Base-by-base conservation (phyloP, 2,888 invertebrate species). In the Periphyllus acericola region DNA sequence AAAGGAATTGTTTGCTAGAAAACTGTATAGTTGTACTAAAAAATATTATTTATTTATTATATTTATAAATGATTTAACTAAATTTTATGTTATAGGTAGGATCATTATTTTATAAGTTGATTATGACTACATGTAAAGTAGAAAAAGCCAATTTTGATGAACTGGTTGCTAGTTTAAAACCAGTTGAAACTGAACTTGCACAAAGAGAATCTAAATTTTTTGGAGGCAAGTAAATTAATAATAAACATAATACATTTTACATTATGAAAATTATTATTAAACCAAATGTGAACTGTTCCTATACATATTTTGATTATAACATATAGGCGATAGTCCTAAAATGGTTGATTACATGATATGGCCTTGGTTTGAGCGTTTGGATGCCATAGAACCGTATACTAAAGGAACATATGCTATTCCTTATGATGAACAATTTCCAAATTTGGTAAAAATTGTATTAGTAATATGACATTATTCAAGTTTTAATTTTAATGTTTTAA, bases 281-380 rank as follows among this genome's bases (percentile, higher is more conserved):
- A 46, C 1, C 46, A 46, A 46, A 46, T 46, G 8, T 46, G 46
- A 14, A 46, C 1, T 14, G 14, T 46, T 46, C 14, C 14, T 46
- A 46, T 46, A 14, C 11, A 14, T 1, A 14, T 46, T 2, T 46
- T 46, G 14, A 11, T 66, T 84, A 29, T 25, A 25, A 76, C 14
- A 11, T 40, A 0, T 81, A 90, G 96, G 96, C 0, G 92, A 92
- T 83, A 93, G 93, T 88, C 95, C 96, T 1, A 96, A 96, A 78
- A 94, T 95, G 93, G 92, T 96, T 83, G 96, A 97, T 91, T 95
- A 95, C 90, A 96, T 96, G 93, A 94, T 96, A 90, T 96, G 96
- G 96, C 96, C 96, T 3, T 96, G 96, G 95, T 94, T 95, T 90
- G 96, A 96, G 91, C 92, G 95, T 90, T 90, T 94, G 0, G 92